Evolutionary conservation across 92 coral and sea anemone species (phyloP).

Genomic region (Epizoanthus rinbou): DNA sequence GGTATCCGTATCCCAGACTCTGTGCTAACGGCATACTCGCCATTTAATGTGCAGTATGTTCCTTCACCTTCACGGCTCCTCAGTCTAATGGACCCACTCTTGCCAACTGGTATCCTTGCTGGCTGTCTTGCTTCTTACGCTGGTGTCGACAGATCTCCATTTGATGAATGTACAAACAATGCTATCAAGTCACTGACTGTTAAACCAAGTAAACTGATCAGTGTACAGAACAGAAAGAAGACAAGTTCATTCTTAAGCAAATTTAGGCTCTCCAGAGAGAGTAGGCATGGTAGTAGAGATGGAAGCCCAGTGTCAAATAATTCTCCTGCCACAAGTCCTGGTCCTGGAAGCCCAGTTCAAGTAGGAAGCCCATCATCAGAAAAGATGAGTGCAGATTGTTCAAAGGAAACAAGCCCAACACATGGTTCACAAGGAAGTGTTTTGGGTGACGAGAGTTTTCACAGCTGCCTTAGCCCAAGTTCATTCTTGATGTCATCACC

Average conservation of each 20-base stretch:
- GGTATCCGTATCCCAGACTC: slow-evolving; percentile 97
- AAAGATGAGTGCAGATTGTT: not conserved
- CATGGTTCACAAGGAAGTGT: slow-evolving; percentile 38
- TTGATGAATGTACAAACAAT: slow-evolving; percentile 76
- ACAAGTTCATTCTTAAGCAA: slow-evolving; percentile 62
- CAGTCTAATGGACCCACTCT: slow-evolving; percentile 88
- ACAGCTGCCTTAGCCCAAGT: slow-evolving; percentile 70
- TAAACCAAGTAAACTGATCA: slow-evolving; percentile 40
- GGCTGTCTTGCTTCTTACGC: slow-evolving; percentile 92
- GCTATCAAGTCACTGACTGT: slow-evolving; percentile 56
- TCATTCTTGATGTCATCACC: slow-evolving; percentile 34
- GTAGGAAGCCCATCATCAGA: not conserved
- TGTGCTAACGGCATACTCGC: slow-evolving; percentile 86
- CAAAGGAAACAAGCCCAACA: slow-evolving; percentile 24
- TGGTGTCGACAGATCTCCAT: slow-evolving; percentile 86
- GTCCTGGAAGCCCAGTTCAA: not conserved
- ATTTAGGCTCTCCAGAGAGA: slow-evolving; percentile 43
- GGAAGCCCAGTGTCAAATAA: not conserved
- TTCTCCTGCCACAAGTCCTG: slow-evolving; percentile 13
- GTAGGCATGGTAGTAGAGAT: not conserved
- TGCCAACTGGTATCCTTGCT: slow-evolving; percentile 85
- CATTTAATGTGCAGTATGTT: slow-evolving; percentile 89
- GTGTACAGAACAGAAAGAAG: slow-evolving; percentile 45
- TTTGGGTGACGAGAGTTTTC: slow-evolving; percentile 61
- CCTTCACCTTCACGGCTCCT: slow-evolving; percentile 95